Conservation (phyloP, 2,797 vertebrate genomes). For the Orestias chungarensis region DNA sequence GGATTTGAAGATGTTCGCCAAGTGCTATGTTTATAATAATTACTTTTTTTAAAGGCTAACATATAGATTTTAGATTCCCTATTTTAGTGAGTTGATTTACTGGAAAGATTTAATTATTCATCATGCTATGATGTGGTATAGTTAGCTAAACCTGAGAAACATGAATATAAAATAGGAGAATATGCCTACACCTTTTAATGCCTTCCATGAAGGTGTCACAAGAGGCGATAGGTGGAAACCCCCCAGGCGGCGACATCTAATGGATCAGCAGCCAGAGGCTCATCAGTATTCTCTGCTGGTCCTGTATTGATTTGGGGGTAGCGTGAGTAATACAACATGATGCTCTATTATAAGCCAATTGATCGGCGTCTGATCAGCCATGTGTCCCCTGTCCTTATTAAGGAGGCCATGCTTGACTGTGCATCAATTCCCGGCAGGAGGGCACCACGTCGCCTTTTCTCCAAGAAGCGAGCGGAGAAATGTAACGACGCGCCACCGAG, state of each 20-base stretch:
- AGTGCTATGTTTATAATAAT: background rate
- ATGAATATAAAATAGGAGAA: constrained; percentile 2
- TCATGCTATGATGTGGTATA: constrained; percentile 13
- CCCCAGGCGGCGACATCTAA: constrained; percentile 14
- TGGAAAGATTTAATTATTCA: background rate
- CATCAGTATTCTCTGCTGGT: constrained; percentile 61
- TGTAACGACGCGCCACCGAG: background rate
- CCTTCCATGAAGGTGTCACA: constrained; percentile 3
- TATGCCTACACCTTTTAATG: background rate
- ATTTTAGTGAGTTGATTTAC: background rate
- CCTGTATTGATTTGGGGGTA: constrained; percentile 67
- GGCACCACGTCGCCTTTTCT: constrained; percentile 11
- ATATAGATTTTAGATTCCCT: background rate
- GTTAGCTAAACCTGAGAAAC: constrained; percentile 16
- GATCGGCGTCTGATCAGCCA: constrained; percentile 74
- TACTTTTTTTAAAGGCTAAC: background rate
- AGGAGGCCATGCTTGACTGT: constrained; percentile 9
- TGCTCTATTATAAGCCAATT: constrained; percentile 75
- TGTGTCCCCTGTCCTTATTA: background rate
- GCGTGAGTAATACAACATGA: constrained; percentile 66
- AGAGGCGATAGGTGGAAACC: constrained; percentile 14
- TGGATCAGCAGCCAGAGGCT: constrained; percentile 44
- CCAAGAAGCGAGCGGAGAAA: constrained; percentile 9
- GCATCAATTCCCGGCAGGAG: constrained; percentile 21
- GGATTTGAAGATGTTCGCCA: background rate